phyloP scores from a whole-genome alignment of 2,888 invertebrate species.

The Habrosyne pyritoides region DNA sequence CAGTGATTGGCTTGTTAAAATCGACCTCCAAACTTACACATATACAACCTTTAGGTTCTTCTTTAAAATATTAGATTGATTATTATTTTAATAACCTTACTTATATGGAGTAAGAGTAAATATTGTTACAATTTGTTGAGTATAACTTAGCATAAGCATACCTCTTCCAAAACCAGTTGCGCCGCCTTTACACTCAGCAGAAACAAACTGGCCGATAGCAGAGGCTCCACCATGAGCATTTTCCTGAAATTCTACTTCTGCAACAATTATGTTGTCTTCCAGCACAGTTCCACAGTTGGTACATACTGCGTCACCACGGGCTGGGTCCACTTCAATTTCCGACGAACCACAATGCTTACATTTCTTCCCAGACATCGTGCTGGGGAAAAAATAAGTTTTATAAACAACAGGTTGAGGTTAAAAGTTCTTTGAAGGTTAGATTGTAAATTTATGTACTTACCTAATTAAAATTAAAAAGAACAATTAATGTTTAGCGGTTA shows the following conservation, averaged over 20 bases:
- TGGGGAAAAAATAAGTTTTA: slow-evolving; percentile 19
- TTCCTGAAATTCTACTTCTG: slow-evolving; percentile 98
- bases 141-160: slow-evolving; percentile 42
- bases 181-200: slow-evolving; percentile 93
- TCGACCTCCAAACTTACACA: too few species aligned
- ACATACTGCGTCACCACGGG: slow-evolving; percentile 97
- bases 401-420: slow-evolving; percentile 23
- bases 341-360: slow-evolving; percentile 94
- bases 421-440: background rate
- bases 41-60: too few species aligned
- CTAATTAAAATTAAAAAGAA: background rate
- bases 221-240: slow-evolving; percentile 93
- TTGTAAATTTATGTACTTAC: background rate
- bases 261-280: slow-evolving; percentile 98
- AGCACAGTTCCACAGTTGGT: slow-evolving; percentile 97
- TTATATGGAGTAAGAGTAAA: too few species aligned
- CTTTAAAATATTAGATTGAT: too few species aligned
- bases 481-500: background rate
- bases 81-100: too few species aligned
- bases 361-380: slow-evolving; percentile 86
- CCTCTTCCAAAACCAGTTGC: slow-evolving; percentile 91
- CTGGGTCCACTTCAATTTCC: slow-evolving; percentile 97
- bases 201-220: slow-evolving; percentile 96
- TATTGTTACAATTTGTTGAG: too few species aligned
- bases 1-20: too few species aligned